Percentiles rank a stretch among this genome's conserved stretches.
phyloP scores from a whole-genome alignment of 2,113 vertebrate species.

The Salvelinus namaycush region DNA sequence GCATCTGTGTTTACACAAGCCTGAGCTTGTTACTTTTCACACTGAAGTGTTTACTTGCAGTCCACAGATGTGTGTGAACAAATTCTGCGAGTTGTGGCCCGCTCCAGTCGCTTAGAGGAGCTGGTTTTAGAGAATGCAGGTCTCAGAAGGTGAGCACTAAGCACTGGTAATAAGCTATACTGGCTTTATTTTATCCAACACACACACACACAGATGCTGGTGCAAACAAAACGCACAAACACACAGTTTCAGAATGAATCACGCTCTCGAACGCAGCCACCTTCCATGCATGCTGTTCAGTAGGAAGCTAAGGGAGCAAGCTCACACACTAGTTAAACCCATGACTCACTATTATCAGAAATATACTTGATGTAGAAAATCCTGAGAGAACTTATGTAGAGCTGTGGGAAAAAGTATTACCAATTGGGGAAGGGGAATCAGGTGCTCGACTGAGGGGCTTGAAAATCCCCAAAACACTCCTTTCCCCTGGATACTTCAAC shows the following conservation, averaged over 20 bases:
- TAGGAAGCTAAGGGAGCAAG: too few species aligned
- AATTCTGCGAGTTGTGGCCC: constrained; percentile 85
- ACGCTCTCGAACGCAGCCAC: background rate
- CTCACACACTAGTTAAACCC: background rate
- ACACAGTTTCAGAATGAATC: background rate
- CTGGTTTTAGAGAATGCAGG: constrained; percentile 93
- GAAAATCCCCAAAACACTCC: too few species aligned
- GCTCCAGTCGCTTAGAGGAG: constrained; percentile 88
- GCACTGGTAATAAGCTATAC: background rate
- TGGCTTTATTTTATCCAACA: background rate
- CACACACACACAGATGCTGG: too few species aligned
- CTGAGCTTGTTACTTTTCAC: background rate
- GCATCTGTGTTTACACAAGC: constrained; percentile 3
- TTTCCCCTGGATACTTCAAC: too few species aligned
- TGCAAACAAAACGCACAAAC: too few species aligned
- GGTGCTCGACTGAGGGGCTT: too few species aligned
- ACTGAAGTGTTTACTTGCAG: constrained; percentile 57
- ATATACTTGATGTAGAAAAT: background rate
- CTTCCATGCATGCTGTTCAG: too few species aligned
- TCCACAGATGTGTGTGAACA: constrained; percentile 91
- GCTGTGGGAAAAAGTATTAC: too few species aligned
- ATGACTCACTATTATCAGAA: background rate
- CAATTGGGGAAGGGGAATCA: too few species aligned
- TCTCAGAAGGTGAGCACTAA: constrained; percentile 83
- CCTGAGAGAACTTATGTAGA: too few species aligned